phyloP scores from a whole-genome alignment of 2,797 vertebrate species.

The Muscicapa striata region DNA sequence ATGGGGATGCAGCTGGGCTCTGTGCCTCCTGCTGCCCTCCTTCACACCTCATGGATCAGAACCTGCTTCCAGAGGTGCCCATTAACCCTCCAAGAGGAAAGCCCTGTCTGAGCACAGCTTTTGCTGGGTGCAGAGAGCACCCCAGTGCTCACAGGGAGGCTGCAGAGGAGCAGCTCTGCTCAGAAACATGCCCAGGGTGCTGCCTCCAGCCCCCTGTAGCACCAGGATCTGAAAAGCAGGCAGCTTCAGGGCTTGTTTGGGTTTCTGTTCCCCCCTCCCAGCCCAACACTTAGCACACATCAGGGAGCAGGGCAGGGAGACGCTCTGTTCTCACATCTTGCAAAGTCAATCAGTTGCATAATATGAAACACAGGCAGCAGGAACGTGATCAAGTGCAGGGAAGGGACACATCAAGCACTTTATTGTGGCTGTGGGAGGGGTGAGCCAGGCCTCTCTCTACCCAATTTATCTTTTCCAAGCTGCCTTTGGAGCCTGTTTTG shows the following conservation, averaged over 20 bases:
- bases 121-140: background rate
- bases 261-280: background rate
- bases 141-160: background rate
- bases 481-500: constrained; percentile 26
- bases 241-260: constrained; percentile 12
- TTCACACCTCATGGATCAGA: background rate
- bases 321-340: constrained; percentile 44
- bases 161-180: background rate
- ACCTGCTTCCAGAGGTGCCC: background rate
- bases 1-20: background rate
- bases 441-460: background rate
- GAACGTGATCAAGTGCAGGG: constrained; percentile 41
- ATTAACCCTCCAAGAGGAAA: background rate
- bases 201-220: background rate
- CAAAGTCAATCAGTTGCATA: constrained; percentile 50
- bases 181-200: background rate
- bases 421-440: background rate
- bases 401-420: constrained; percentile 38
- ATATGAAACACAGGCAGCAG: constrained; percentile 26
- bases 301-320: constrained; percentile 37
- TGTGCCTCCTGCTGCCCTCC: background rate
- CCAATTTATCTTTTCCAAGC: background rate
- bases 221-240: background rate
- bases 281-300: background rate
- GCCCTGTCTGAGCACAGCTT: background rate